Base-by-base conservation (phyloP, 2,888 invertebrate genomes). In the Microchrysa polita region DNA sequence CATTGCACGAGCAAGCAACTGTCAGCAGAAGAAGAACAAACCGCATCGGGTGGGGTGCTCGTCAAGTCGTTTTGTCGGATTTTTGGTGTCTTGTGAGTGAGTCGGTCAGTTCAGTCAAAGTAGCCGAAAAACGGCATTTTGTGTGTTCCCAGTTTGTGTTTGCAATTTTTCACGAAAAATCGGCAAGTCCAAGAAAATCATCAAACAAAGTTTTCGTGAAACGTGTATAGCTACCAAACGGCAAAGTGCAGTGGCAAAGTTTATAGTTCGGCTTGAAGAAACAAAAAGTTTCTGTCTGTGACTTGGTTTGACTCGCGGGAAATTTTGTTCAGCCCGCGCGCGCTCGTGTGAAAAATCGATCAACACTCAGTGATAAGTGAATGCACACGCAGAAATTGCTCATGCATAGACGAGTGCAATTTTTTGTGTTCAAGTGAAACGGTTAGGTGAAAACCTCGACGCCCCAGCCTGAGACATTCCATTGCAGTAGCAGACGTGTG, bases 41-140 rank as follows among this genome's bases (percentile, higher is more conserved):
- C 61, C 61, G 65, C 48, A 48, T 65, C 65, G 65, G 65, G 65
- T 65, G 65, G 65, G 65, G 65, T 65, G 65, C 42, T 65, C 44
- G 65, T 14, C 44, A 48, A 48, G 65, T 65, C 65, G 65, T 14
- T 16, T n/a, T 48, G 48, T 65, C 48, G 65, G 65, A 22, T 48
- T 44, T 10, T n/a, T n/a, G n/a, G 48, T 65, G 48, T 65, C 22
- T 65, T 18, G 48, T 23, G 65, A 9, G 48, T 23, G 65, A 9
- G 61, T 40, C n/a, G 16, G 16, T 52, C 12, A 16, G 52, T 20
- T 10, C 18, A 55, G n/a, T n/a, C n/a, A n/a, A n/a, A n/a, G 55
- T 16, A 34, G 7, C 27, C 27, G 55, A 55, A 55, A 20, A 20
- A 18, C 18, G 10, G 7, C 20, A 55, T 18, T 5, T 55, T 5